Evolutionary conservation across 2,888 invertebrate genomes (phyloP), one percentile per base, ranked within the genome.

Genomic region (Sinotaia quadrata): DNA sequence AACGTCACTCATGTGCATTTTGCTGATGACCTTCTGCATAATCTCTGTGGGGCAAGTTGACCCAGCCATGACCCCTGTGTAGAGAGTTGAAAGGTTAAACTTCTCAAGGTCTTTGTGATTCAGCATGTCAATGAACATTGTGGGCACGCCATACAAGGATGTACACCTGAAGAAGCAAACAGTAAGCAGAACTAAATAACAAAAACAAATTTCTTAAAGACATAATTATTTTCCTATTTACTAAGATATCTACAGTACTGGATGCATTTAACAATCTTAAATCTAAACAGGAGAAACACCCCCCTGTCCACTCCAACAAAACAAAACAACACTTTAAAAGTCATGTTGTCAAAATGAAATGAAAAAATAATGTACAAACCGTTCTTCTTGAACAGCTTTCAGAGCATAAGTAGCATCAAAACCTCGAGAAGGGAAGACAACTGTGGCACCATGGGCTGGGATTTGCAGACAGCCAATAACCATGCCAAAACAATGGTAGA

Each of bases 401-500:
- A 95, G 85, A 0, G 92, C 90, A 44, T 90, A 90, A 24, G 90
- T 89, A 0, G 94, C 91, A 83, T 92, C 91, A 79, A 89, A 90
- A 0, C 83, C 78, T 2, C 86, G 85, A 2, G 88, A 83, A 0
- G 90, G 90, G 71, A 88, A 88, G 10, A 90, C 88, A 66, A 84
- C 78, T 0, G 86, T 86, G 18, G 87, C 80, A 18, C 87, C 87
- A 79, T 91, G 89, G 34, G 91, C 89, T 31, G 94, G 81, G 8
- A 89, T 90, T 0, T 90, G 89, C 36, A 93, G 78, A 29, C 92
- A 89, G 0, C 92, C 92, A 54, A 92, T 88, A 1, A 92, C 90
- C 69, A 92, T 91, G 0, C 95, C 95, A 84, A 92, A 95, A 41
- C 93, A 94, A 86, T 96, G 96, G 85, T 94, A 95, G 31, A 94